Evolutionary conservation across 1,140 invertebrate genomes (phyloP).

Genomic region (Ctenoplectra terminalis): DNA sequence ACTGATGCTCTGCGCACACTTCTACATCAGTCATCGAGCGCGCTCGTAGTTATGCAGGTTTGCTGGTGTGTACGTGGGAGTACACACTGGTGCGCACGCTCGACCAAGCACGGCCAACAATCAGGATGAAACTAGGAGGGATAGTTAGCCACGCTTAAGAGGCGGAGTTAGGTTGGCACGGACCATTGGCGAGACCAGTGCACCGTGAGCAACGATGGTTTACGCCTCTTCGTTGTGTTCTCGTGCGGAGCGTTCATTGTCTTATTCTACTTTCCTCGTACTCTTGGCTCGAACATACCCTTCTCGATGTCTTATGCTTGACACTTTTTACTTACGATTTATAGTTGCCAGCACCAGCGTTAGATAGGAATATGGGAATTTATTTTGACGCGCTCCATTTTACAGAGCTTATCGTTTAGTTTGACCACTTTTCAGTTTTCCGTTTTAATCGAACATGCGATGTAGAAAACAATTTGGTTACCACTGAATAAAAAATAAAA

Average conservation of each 20-base stretch:
- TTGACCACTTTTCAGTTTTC: too few relatives aligned
- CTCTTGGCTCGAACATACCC: not conserved
- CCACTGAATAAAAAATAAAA: not conserved
- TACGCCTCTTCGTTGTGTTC: constrained; percentile 74
- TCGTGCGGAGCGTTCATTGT: constrained; percentile 25
- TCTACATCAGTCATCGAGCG: not conserved
- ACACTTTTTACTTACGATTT: not conserved
- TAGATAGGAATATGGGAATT: not conserved
- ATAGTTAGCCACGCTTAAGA: constrained; percentile 73
- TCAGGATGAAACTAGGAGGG: constrained; percentile 40
- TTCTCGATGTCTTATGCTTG: not conserved
- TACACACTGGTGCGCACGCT: constrained; percentile 69
- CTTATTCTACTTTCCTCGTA: constrained; percentile 9
- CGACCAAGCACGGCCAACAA: constrained; percentile 59
- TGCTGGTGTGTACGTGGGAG: constrained; percentile 11
- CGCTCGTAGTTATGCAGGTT: not conserved
- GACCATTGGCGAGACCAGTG: constrained; percentile 79
- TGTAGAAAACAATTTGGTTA: not conserved
- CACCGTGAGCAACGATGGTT: constrained; percentile 72
- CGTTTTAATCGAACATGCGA: not conserved
- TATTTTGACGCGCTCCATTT: not conserved
- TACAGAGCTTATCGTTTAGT: not conserved
- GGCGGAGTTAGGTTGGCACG: constrained; percentile 77
- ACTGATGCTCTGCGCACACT: not conserved
- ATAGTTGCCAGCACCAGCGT: not conserved